Evolutionary conservation across 1,140 invertebrate genomes (phyloP).

Genomic region (Nasonia giraulti): DNA sequence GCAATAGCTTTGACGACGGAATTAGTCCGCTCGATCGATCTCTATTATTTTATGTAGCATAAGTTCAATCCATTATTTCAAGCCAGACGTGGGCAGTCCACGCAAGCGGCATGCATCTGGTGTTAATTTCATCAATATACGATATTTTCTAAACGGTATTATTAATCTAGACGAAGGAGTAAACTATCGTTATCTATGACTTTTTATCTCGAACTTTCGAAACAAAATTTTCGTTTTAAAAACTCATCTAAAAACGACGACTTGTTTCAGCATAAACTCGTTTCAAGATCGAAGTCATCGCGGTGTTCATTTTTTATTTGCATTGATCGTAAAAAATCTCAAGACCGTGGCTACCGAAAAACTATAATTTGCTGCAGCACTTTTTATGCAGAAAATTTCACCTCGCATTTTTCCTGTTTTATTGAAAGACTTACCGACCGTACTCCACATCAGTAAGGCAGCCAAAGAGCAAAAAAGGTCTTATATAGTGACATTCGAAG

Average conservation of each 20-base stretch:
- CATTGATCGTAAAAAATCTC: background rate
- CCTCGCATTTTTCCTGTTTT: conserved; percentile 33
- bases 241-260: background rate
- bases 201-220: background rate
- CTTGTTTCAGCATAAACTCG: background rate
- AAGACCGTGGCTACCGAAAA: conserved; percentile 40
- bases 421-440: conserved; percentile 44
- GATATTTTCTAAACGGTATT: conserved; percentile 7
- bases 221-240: background rate
- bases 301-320: background rate
- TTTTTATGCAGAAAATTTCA: conserved; percentile 27
- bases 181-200: background rate
- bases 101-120: conserved; percentile 66
- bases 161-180: conserved; percentile 6
- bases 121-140: conserved; percentile 61
- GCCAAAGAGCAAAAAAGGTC: conserved; percentile 44
- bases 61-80: conserved; percentile 54
- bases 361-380: conserved; percentile 32
- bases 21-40: conserved; percentile 58
- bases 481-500: conserved; percentile 35
- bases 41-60: conserved; percentile 30
- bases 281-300: background rate
- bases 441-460: conserved; percentile 48
- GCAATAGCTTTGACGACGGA: conserved; percentile 55
- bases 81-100: conserved; percentile 60